A percentile compares a stretch with the other conserved stretches of the same genome.
Evolutionary conservation across 1,140 invertebrate genomes (phyloP).

Genomic region (Eueides isabella): DNA sequence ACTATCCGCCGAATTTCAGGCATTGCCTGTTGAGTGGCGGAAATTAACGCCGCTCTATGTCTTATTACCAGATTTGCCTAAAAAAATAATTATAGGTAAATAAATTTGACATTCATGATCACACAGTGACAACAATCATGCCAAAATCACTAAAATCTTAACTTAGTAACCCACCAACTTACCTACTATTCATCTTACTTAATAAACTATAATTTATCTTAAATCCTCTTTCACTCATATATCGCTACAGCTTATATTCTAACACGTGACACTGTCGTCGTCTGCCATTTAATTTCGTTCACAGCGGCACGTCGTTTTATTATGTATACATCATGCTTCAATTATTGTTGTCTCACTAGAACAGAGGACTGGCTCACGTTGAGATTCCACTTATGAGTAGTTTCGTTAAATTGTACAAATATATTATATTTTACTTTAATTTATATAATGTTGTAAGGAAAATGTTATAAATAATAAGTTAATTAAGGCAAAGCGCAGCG

Average conservation of each 20-base stretch:
- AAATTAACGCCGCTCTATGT: too few species aligned
- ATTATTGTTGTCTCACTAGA: constrained; percentile 57
- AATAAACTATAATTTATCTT: not conserved
- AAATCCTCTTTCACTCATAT: not conserved
- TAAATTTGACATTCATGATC: too few species aligned
- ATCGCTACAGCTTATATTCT: constrained; percentile 9
- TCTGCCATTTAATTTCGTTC: constrained; percentile 51
- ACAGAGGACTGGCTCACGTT: constrained; percentile 40
- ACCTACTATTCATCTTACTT: too few species aligned
- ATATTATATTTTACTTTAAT: constrained; percentile 36
- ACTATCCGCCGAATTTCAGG: too few species aligned
- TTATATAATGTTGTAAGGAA: not conserved
- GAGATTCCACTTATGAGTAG: constrained; percentile 39
- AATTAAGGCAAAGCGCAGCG: too few species aligned
- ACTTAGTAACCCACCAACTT: too few species aligned
- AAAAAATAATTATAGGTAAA: too few species aligned
- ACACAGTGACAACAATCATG: too few species aligned
- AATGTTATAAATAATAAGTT: too few species aligned
- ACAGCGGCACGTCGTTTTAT: constrained; percentile 44
- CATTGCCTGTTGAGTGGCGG: too few species aligned
- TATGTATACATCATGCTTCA: constrained; percentile 58
- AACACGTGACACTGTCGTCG: constrained; percentile 16
- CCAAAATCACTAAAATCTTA: too few species aligned
- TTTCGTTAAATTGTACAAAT: constrained; percentile 47
- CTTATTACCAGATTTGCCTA: too few species aligned